Conservation (phyloP, 2,797 vertebrate species). For the Sebastes nivosus region DNA sequence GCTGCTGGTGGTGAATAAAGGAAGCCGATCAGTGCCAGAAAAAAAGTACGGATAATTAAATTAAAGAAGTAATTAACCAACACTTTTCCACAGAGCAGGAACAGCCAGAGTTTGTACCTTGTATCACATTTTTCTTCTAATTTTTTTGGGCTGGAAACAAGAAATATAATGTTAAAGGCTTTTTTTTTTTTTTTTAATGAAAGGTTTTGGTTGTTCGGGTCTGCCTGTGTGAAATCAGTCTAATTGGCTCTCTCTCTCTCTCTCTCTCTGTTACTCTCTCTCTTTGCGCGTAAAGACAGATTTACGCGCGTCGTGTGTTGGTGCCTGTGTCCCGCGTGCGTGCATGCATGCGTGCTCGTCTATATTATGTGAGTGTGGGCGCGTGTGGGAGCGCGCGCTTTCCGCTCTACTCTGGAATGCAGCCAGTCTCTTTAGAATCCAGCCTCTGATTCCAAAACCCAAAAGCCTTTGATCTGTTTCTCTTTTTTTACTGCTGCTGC, state of each 20-base stretch:
- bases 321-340: constrained; percentile 9
- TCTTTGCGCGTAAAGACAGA: neutral
- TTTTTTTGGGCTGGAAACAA: constrained; percentile 57
- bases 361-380: constrained; percentile 38
- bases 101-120: constrained; percentile 50
- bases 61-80: constrained; percentile 65
- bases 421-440: constrained; percentile 88
- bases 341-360: constrained; percentile 11
- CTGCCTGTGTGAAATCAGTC: constrained; percentile 71
- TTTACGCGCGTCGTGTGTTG: constrained; percentile 24
- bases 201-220: constrained; percentile 66
- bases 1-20: constrained; percentile 29
- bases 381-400: constrained; percentile 71
- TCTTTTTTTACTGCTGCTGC: constrained; percentile 52
- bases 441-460: constrained; percentile 90
- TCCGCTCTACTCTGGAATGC: constrained; percentile 88
- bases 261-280: constrained; percentile 42
- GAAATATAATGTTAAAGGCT: constrained; percentile 51
- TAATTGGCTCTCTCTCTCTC: constrained; percentile 65
- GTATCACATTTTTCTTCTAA: constrained; percentile 31
- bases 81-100: constrained; percentile 29
- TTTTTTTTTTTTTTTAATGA: constrained; percentile 52
- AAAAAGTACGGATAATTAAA: constrained; percentile 67
- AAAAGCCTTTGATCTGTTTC: constrained; percentile 94
- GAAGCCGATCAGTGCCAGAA: constrained; percentile 51